Evolutionary conservation across 2,113 vertebrate species (phyloP), one percentile per base, ranked within the genome.

Genomic region (Platycercus adscitus): DNA sequence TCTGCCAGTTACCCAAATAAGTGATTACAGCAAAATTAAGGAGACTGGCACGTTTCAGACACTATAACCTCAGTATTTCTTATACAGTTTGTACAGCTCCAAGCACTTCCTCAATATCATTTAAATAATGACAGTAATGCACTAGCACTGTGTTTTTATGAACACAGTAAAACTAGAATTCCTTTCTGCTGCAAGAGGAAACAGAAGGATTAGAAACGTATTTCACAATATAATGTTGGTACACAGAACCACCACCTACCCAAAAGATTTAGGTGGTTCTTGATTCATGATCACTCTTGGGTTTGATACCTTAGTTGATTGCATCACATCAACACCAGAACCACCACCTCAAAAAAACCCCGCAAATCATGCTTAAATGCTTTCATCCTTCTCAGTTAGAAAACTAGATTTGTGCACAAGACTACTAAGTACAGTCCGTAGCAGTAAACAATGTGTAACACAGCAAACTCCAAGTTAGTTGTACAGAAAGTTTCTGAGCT

Each of bases 261-360:
- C 31, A 37, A n/a, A 73, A 73, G 17, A 63, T 60, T 55, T 28
- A 33, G 7, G 5, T 55, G 15, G 3, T 28, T 50, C 43, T 75
- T 72, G 39, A 63, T 37, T 53, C 46, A 19, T 10, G 20, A 1
- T 46, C 41, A 61, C 55, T 72, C 61, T 39, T 64, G 19, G 8
- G 11, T 84, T 78, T 65, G 10, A 61, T 31, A 44, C 18, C 37
- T 56, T 41, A n/a, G 12, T 5, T 79, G 46, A 69, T 1, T 41
- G 21, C 16, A 61, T 29, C 17, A 39, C 44, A 37, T 16, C 3
- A 47, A 41, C 58, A 37, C 25, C 43, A 21, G 11, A 19, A 29
- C 24, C 24, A 55, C 25, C 23, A 33, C 10, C 39, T 41, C 39
- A 29, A 24, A 17, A n/a, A n/a, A 13, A 41, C 0, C 50, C 0